phyloP scores from a whole-genome alignment of 2,113 vertebrate genomes.

The Alosa alosa region DNA sequence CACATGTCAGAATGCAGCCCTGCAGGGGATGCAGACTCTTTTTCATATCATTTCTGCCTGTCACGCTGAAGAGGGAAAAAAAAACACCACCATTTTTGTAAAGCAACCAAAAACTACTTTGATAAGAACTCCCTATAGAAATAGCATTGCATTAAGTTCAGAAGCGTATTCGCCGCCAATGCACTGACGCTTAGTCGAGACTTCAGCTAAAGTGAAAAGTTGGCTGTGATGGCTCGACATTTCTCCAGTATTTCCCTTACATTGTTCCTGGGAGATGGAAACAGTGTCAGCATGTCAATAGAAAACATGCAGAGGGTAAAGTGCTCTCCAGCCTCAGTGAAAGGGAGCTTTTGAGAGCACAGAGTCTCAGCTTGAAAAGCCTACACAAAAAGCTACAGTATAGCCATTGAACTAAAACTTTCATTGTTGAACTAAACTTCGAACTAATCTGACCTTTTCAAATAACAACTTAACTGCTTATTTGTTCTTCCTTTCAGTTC shows the following conservation, averaged over 20 bases:
- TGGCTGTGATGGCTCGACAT: conserved; percentile 35
- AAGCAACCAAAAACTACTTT: conserved; percentile 51
- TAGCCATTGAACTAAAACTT: neutral
- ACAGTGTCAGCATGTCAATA: neutral
- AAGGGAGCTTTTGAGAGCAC: neutral
- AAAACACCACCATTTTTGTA: conserved; percentile 48
- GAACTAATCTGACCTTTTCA: neutral
- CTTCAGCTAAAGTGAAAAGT: neutral
- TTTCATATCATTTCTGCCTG: conserved; percentile 60
- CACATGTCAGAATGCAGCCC: conserved; percentile 55
- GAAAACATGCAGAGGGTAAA: neutral
- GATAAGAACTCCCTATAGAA: conserved; percentile 55
- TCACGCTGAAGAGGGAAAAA: conserved; percentile 42
- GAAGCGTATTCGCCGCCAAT: conserved; percentile 8
- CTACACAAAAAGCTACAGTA: neutral
- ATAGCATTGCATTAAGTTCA: conserved; percentile 44
- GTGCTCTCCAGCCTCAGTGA: neutral
- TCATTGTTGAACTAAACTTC: neutral
- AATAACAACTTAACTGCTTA: neutral
- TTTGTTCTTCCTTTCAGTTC: neutral
- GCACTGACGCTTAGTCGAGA: conserved; percentile 27
- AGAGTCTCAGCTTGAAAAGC: neutral
- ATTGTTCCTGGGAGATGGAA: neutral
- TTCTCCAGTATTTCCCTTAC: conserved; percentile 36
- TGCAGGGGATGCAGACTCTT: conserved; percentile 53